These are phyloP conservation scores for Globicephala melas DNA, from an alignment of 2,113 vertebrate species.

Conservation along the genomic window DNA sequence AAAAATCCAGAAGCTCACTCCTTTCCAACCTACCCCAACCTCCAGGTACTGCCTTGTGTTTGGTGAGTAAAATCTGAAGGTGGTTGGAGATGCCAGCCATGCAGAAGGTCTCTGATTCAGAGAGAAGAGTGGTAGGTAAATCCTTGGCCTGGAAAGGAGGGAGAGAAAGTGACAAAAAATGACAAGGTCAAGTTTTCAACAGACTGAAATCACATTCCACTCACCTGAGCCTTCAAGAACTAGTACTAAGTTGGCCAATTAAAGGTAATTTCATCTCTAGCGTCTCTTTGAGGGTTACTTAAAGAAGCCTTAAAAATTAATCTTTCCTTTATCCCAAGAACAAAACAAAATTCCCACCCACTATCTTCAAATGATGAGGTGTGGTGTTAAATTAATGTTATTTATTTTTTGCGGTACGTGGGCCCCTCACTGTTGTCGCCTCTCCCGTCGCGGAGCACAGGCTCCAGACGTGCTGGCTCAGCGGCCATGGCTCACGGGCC, in stretches of 20 bases:
- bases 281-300: constrained; percentile 62
- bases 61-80: neutral
- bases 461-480: no score
- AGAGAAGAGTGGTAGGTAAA: neutral
- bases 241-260: constrained; percentile 56
- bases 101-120: neutral
- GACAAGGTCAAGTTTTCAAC: constrained; percentile 29
- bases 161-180: neutral
- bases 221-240: constrained; percentile 34
- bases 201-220: constrained; percentile 20
- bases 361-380: constrained; percentile 24
- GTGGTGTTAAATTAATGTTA: constrained; percentile 11
- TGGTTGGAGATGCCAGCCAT: neutral
- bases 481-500: no score
- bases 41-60: neutral
- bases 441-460: no score
- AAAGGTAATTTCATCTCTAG: constrained; percentile 67
- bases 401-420: neutral
- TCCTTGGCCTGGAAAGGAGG: neutral
- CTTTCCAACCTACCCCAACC: neutral
- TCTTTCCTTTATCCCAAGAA: constrained; percentile 69
- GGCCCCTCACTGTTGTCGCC: no score
- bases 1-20: neutral
- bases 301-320: constrained; percentile 71
- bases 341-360: constrained; percentile 48